Percentiles rank a stretch among this genome's conserved stretches.
phyloP scores from a whole-genome alignment of 2,888 invertebrate species.

The Mesochorus sp. region DNA sequence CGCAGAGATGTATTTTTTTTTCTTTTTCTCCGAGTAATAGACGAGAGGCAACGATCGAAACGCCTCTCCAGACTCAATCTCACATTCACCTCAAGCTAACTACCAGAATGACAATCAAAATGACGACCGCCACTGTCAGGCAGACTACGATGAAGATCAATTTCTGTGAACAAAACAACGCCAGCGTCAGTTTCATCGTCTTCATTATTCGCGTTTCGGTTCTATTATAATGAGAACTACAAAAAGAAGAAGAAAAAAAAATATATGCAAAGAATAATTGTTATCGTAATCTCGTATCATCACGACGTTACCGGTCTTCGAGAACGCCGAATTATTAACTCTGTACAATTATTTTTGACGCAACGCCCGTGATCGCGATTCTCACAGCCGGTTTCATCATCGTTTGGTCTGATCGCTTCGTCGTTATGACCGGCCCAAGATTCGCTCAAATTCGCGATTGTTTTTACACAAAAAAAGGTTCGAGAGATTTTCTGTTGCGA shows the following conservation, averaged over 20 bases:
- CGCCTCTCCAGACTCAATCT: conserved; percentile 55
- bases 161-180: conserved; percentile 88
- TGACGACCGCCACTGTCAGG: conserved; percentile 89
- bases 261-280: conserved; percentile 7
- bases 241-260: conserved; percentile 24
- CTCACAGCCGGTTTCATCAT: background rate
- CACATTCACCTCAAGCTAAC: conserved; percentile 73
- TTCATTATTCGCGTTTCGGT: background rate
- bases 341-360: conserved; percentile 32
- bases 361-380: conserved; percentile 33
- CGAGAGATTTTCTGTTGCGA: no score
- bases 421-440: background rate
- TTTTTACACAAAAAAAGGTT: no score
- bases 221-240: background rate
- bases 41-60: background rate
- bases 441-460: conserved; percentile 43
- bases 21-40: background rate
- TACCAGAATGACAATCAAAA: conserved; percentile 89
- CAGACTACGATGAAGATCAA: conserved; percentile 94
- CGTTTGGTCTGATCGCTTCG: background rate
- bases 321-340: conserved; percentile 39
- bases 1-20: no score
- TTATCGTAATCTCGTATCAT: background rate
- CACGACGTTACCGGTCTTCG: conserved; percentile 54
- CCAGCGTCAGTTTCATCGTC: conserved; percentile 62